Base-by-base conservation (phyloP, 2,797 vertebrate genomes). In the Macroramphosus scolopax region DNA sequence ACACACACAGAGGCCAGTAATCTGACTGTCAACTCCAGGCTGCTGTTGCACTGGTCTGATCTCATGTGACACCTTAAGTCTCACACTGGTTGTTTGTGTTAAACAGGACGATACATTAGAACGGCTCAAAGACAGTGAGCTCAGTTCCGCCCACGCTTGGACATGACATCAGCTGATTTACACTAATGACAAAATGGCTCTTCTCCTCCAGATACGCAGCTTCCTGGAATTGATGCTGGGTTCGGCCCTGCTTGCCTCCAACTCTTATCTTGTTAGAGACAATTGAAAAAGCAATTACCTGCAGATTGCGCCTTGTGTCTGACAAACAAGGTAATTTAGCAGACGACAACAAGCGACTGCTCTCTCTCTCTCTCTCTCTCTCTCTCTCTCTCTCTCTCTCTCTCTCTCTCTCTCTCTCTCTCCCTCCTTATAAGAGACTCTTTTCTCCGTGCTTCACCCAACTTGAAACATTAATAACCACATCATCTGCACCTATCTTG, bases 201-300 rank as follows among this genome's bases (percentile, higher is more conserved):
- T 31, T 66, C 32, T 51, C 53, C 39, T 53, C 24, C 38, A 34
- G 40, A 58, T 24, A 15, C 20, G 0, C 44, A 2, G 48, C 36
- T 68, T 56, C 46, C 45, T 38, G 62, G 51, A 63, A 73, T 52
- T 46, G 59, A 75, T 16, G 24, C 1, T 2, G 22, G 34, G 57
- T 59, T 72, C 46, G 51, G 62, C 71, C 70, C 64, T 46, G 65
- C 53, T 74, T 22, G 5, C 32, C 42, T 56, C 45, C 52, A 48
- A 41, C 36, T 54, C 52, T 74, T 56, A 77, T 78, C 61, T 82
- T 74, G 69, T 84, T 83, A 77, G 42, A 68, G 58, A 71, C 67
- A 74, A 80, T 60, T 77, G 75, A 72, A 75, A 81, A 85, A 78
- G 72, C 76, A 79, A 82, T 84, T 80, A 81, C 71, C 70, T 54